Percentiles rank a stretch among this genome's conserved stretches.
These are phyloP conservation scores for Botia kubotai DNA, from an alignment of 2,797 vertebrate genomes.

Conservation along the genomic window DNA sequence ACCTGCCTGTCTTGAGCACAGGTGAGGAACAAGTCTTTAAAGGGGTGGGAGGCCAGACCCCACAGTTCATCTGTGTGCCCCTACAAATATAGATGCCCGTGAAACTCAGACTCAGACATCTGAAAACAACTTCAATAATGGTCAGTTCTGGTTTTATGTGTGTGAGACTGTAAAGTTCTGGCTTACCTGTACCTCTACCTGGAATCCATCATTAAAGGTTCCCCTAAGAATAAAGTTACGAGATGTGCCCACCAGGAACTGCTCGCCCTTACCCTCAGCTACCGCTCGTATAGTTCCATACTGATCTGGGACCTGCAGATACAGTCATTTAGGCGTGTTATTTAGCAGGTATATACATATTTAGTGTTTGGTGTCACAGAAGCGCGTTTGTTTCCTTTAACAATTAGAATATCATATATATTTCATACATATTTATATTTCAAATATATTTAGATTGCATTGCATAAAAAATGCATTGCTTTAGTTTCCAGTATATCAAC, in stretches of 20 bases:
- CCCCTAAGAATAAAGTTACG: slow-evolving; percentile 93
- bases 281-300: slow-evolving; percentile 94
- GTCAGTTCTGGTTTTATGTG: background rate
- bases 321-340: background rate
- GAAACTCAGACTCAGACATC: background rate
- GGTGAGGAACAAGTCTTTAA: slow-evolving; percentile 89
- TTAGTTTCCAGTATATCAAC: too few relatives aligned
- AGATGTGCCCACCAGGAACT: slow-evolving; percentile 93
- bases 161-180: background rate
- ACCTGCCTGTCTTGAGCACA: slow-evolving; percentile 96
- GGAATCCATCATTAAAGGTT: slow-evolving; percentile 93
- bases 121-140: background rate
- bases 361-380: too few relatives aligned
- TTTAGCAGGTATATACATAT: background rate
- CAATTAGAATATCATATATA: too few relatives aligned
- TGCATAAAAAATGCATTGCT: too few relatives aligned
- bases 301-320: slow-evolving; percentile 90
- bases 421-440: too few relatives aligned
- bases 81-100: slow-evolving; percentile 71
- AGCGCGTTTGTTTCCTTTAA: background rate
- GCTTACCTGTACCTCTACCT: slow-evolving; percentile 93
- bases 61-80: slow-evolving; percentile 98
- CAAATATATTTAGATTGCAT: too few relatives aligned
- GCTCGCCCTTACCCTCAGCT: slow-evolving; percentile 92
- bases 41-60: slow-evolving; percentile 94